A percentile compares a stretch with the other conserved stretches of the same genome.
Conservation (phyloP, 2,797 vertebrate species). For the Arrhamphus sclerolepis region DNA sequence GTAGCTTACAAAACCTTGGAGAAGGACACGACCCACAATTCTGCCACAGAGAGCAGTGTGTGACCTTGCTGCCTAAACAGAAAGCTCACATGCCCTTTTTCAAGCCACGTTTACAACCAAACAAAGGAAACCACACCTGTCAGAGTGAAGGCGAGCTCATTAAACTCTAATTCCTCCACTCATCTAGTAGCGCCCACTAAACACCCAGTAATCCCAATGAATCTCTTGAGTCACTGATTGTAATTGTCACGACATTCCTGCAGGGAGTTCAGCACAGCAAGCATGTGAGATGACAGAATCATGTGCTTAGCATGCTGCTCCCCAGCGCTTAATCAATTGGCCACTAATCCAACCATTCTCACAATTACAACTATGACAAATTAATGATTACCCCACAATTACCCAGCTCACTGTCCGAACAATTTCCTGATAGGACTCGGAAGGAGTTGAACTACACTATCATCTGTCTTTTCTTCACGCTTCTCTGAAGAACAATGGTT, state of each 20-base stretch:
- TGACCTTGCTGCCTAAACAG: constrained; percentile 30
- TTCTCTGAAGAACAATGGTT: too few species aligned
- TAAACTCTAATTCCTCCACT: constrained; percentile 50
- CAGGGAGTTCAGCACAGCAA: constrained; percentile 6
- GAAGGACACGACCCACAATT: constrained; percentile 13
- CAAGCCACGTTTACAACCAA: constrained; percentile 2
- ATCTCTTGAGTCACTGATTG: constrained; percentile 33
- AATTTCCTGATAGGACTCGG: constrained; percentile 10
- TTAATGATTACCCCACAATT: constrained; percentile 52
- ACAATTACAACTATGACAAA: constrained; percentile 69
- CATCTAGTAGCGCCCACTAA: constrained; percentile 34
- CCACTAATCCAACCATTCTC: constrained; percentile 55
- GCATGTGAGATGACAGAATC: constrained; percentile 15
- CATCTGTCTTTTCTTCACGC: too few species aligned
- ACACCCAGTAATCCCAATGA: constrained; percentile 55
- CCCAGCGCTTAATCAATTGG: constrained; percentile 61
- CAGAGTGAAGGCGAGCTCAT: constrained; percentile 41
- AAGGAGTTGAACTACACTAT: too few species aligned
- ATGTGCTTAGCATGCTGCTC: constrained; percentile 6
- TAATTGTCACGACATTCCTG: constrained; percentile 52
- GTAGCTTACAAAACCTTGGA: constrained; percentile 14
- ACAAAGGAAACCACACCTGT: constrained; percentile 33
- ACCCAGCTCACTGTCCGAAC: constrained; percentile 39
- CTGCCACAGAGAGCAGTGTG: constrained; percentile 18
- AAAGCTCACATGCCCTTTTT: constrained; percentile 16